These are phyloP conservation scores for Physella acuta DNA, from an alignment of 1,140 invertebrate genomes.

Conservation along the genomic window DNA sequence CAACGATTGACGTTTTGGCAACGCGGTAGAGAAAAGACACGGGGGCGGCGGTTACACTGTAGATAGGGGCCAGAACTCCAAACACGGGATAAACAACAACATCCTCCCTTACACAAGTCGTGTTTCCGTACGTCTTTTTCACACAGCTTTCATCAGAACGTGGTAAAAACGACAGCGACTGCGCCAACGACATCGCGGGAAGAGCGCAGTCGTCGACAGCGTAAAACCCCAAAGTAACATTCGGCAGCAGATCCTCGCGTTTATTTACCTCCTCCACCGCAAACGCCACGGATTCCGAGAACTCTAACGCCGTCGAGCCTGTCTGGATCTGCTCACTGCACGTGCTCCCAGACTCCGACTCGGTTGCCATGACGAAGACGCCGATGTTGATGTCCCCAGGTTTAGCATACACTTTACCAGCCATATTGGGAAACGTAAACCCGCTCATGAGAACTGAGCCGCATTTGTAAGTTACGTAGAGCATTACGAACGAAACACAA, in stretches of 20 bases:
- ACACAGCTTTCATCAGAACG: neutral
- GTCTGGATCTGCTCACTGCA: neutral
- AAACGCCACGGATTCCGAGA: slow-evolving; percentile 31
- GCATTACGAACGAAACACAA: no score
- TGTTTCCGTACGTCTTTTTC: neutral
- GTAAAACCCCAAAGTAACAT: slow-evolving; percentile 33
- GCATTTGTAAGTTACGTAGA: no score
- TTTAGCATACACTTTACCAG: neutral
- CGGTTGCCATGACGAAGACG: neutral
- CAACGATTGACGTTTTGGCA: slow-evolving; percentile 68
- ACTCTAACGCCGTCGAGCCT: slow-evolving; percentile 21
- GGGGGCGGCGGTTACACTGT: slow-evolving; percentile 41
- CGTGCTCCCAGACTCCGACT: neutral
- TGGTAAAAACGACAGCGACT: slow-evolving; percentile 35
- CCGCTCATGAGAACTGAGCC: no score
- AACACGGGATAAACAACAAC: no score
- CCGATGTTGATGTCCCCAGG: slow-evolving; percentile 3
- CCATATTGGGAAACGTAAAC: no score
- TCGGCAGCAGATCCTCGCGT: slow-evolving; percentile 25
- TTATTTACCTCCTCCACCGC: slow-evolving; percentile 33
- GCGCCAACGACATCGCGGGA: slow-evolving; percentile 27
- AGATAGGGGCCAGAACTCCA: slow-evolving; percentile 6
- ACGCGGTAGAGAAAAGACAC: slow-evolving; percentile 66
- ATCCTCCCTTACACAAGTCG: neutral
- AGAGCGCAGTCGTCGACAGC: slow-evolving; percentile 32